Evolutionary conservation across 2,113 vertebrate species (phyloP).

Genomic region (Galbula dea): DNA sequence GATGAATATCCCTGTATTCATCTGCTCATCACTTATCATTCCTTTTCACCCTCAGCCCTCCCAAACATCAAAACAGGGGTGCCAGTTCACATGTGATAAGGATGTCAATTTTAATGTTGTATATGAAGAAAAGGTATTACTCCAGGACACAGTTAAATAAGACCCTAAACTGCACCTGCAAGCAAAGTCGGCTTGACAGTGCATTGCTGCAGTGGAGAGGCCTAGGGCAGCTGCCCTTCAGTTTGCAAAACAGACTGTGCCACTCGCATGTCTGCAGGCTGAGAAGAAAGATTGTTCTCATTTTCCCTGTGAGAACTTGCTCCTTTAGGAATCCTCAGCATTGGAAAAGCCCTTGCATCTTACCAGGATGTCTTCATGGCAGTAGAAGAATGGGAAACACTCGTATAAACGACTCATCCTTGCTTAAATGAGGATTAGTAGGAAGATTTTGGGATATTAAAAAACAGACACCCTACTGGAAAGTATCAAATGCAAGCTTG

Average conservation of each 20-base stretch:
- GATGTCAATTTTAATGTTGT: not conserved
- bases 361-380: not conserved
- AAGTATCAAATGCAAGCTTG: not conserved
- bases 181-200: not conserved
- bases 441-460: not conserved
- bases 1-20: not conserved
- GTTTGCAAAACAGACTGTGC: not conserved
- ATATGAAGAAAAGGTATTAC: not conserved
- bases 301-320: not conserved
- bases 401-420: not conserved
- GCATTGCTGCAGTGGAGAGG: not conserved
- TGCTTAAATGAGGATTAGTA: not conserved
- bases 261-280: too few relatives aligned
- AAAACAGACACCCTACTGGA: not conserved
- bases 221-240: not conserved
- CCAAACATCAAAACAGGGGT: not conserved
- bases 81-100: not conserved
- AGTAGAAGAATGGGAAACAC: not conserved
- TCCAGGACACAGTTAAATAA: not conserved
- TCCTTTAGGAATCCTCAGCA: not conserved
- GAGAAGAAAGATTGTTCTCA: not conserved
- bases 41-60: not conserved
- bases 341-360: not conserved
- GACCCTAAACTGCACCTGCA: not conserved
- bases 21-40: not conserved